Evolutionary conservation across 2,113 vertebrate species (phyloP).

Genomic region (Phrynocephalus versicolor): DNA sequence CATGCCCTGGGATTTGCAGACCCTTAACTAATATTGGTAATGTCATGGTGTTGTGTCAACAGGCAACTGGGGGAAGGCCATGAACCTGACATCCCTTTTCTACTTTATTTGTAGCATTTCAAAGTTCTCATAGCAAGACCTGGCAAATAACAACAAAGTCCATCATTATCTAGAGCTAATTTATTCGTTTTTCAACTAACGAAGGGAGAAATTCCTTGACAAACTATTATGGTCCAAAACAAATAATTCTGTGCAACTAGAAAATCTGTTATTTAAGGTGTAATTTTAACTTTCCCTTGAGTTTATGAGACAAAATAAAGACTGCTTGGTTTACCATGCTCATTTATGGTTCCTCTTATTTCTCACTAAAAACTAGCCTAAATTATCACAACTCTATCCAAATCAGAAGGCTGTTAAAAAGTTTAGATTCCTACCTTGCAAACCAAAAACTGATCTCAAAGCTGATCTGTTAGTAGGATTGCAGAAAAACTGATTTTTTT

Average conservation of each 20-base stretch:
- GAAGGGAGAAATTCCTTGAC: slow-evolving; percentile 64
- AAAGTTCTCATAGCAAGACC: slow-evolving; percentile 1
- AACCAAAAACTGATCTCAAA: neutral
- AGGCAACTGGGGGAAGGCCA: no score
- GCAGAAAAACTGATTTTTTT: neutral
- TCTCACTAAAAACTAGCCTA: slow-evolving; percentile 48
- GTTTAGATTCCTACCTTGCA: slow-evolving; percentile 52
- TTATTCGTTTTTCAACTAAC: slow-evolving; percentile 63
- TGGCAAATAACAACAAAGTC: slow-evolving; percentile 47
- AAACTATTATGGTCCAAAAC: slow-evolving; percentile 61
- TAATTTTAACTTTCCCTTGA: slow-evolving; percentile 70
- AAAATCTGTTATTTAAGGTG: slow-evolving; percentile 75
- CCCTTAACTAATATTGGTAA: no score
- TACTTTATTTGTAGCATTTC: no score
- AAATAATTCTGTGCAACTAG: slow-evolving; percentile 70
- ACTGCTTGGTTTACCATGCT: slow-evolving; percentile 60
- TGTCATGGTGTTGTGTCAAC: no score
- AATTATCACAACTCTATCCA: slow-evolving; percentile 58
- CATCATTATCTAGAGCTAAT: slow-evolving; percentile 55
- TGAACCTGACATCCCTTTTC: no score
- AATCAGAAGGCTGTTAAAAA: slow-evolving; percentile 41
- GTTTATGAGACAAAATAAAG: slow-evolving; percentile 71
- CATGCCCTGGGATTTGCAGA: no score
- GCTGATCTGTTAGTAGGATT: slow-evolving; percentile 25
- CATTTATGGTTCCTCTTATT: slow-evolving; percentile 69